Evolutionary conservation across 2,797 vertebrate species (phyloP).

Genomic region (Natrix natrix): DNA sequence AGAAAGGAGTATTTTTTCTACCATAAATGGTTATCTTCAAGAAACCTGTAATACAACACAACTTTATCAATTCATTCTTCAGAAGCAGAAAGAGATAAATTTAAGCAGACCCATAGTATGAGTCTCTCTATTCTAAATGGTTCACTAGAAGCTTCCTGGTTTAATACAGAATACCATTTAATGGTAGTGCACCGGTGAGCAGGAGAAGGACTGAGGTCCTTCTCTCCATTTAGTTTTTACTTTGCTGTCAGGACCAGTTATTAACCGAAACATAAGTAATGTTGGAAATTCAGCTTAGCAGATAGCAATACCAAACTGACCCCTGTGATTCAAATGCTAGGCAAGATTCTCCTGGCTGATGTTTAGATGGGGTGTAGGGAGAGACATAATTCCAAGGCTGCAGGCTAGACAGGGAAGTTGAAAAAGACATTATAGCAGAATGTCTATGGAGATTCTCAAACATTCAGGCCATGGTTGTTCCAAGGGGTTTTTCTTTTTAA

Average conservation of each 20-base stretch:
- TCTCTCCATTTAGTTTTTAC: background rate
- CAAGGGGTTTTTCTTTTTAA: background rate
- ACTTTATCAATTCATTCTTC: constrained; percentile 56
- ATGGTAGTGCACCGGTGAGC: background rate
- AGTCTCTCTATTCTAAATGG: constrained; percentile 12
- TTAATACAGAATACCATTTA: background rate
- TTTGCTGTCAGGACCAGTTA: background rate
- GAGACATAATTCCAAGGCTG: background rate
- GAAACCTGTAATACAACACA: constrained; percentile 67
- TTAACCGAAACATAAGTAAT: background rate
- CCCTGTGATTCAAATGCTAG: background rate
- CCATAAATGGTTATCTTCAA: constrained; percentile 74
- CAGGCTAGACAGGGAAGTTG: background rate
- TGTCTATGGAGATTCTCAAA: background rate
- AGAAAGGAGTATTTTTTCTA: constrained; percentile 68
- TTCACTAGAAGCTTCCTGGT: background rate
- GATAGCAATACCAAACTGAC: background rate
- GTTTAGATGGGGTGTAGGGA: background rate
- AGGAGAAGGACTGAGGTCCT: background rate
- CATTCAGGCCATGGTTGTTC: background rate
- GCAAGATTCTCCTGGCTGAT: background rate
- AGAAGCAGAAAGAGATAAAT: constrained; percentile 33
- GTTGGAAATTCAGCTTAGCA: background rate
- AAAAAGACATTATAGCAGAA: background rate
- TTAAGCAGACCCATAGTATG: background rate